Conservation (phyloP, 2,797 vertebrate species). For the Anguilla obscura region DNA sequence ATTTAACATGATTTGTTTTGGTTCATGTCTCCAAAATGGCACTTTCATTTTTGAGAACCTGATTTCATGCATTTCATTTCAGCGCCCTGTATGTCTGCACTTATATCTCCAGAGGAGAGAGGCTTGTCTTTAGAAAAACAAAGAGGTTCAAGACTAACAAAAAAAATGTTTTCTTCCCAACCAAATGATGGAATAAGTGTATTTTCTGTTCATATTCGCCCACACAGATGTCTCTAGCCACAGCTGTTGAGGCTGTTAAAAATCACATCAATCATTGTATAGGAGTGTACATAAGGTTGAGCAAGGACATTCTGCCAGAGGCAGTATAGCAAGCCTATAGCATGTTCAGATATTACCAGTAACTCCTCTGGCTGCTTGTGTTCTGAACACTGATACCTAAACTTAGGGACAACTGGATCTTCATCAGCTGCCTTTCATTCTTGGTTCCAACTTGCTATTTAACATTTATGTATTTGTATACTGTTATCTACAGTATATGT, state of each 20-base stretch:
- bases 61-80: constrained; percentile 50
- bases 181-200: constrained; percentile 33
- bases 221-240: constrained; percentile 30
- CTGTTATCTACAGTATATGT: neutral
- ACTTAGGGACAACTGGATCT: neutral
- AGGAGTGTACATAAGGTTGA: neutral
- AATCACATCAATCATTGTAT: neutral
- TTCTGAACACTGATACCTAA: neutral
- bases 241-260: constrained; percentile 24
- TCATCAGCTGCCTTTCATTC: neutral
- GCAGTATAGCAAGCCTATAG: neutral
- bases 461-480: neutral
- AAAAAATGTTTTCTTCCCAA: constrained; percentile 43
- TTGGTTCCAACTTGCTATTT: neutral
- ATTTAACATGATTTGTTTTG: constrained; percentile 49
- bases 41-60: constrained; percentile 44
- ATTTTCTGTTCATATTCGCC: neutral
- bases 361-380: neutral
- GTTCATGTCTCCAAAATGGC: constrained; percentile 27
- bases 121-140: constrained; percentile 38
- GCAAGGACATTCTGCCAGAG: neutral
- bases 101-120: constrained; percentile 34
- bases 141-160: constrained; percentile 19
- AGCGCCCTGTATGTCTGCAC: constrained; percentile 47
- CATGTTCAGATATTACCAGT: neutral